Evolutionary conservation across 2,797 vertebrate genomes (phyloP).

Genomic region (Myotis daubentonii): DNA sequence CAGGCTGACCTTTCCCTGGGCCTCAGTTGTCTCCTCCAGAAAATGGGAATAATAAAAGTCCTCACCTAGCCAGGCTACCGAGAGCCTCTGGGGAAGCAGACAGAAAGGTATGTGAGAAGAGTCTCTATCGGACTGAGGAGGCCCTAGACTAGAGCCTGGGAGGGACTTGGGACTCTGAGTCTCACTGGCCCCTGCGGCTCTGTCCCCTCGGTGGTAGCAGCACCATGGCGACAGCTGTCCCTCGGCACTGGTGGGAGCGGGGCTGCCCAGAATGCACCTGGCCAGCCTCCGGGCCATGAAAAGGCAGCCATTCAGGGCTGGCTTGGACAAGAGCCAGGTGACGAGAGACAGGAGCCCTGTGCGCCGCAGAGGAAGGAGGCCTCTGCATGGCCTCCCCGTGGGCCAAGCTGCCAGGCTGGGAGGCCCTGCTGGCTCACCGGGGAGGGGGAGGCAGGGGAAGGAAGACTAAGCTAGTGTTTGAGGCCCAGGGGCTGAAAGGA

Average conservation of each 20-base stretch:
- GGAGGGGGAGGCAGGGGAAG: conserved; percentile 44
- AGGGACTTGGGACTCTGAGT: neutral
- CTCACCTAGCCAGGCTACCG: neutral
- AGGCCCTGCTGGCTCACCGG: neutral
- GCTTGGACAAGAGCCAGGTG: conserved; percentile 77
- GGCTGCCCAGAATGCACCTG: conserved; percentile 35
- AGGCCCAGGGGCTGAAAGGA: conserved; percentile 83
- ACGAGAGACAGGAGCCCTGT: conserved; percentile 69
- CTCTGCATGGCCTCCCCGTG: conserved; percentile 40
- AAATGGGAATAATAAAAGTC: neutral
- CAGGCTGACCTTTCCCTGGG: neutral
- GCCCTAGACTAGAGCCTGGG: neutral
- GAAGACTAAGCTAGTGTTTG: conserved; percentile 85
- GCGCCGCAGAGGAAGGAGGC: neutral
- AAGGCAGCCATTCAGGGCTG: conserved; percentile 75
- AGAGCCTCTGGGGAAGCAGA: neutral
- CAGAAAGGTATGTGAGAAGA: neutral
- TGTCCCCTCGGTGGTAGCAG: neutral
- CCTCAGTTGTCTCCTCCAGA: neutral
- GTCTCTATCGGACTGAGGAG: too few relatives aligned
- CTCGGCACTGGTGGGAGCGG: neutral
- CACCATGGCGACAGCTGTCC: rapidly evolving
- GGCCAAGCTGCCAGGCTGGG: conserved; percentile 28
- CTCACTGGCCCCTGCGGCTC: neutral
- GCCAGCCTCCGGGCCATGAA: conserved; percentile 54